Percentiles rank a stretch among this genome's conserved stretches.
Conservation (phyloP, 1,140 invertebrate species). For the Coptotermes formosanus region DNA sequence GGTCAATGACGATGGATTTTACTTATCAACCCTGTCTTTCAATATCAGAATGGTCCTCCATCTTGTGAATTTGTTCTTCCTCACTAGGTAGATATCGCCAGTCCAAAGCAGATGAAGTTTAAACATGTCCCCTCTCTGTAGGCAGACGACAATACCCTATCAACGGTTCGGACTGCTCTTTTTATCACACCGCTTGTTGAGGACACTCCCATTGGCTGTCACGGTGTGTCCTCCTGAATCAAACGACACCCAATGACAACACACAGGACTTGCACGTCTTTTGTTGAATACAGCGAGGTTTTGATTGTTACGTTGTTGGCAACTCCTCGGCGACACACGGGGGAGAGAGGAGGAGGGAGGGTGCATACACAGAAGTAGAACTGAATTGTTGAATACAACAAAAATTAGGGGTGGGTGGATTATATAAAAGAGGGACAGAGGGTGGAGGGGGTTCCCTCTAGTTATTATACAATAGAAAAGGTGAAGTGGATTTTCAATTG, state of each 20-base stretch:
- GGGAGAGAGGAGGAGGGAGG: background rate
- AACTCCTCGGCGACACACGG: background rate
- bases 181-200: background rate
- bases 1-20: no score
- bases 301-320: background rate
- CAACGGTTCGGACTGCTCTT: background rate
- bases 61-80: background rate
- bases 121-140: background rate
- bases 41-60: background rate
- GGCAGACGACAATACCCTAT: background rate
- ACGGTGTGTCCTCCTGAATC: background rate
- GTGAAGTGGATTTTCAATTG: conserved; percentile 16
- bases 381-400: conserved; percentile 13
- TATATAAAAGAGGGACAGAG: background rate
- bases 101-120: background rate
- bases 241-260: background rate
- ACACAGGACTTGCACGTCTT: background rate
- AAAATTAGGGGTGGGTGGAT: conserved; percentile 16
- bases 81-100: background rate
- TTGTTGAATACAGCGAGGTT: background rate
- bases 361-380: background rate
- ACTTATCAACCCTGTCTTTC: no score
- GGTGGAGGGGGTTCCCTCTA: background rate
- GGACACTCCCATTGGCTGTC: conserved; percentile 8
- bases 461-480: conserved; percentile 12